Evolutionary conservation across 2,797 vertebrate genomes (phyloP).

Genomic region (Euphonia xanthogaster): DNA sequence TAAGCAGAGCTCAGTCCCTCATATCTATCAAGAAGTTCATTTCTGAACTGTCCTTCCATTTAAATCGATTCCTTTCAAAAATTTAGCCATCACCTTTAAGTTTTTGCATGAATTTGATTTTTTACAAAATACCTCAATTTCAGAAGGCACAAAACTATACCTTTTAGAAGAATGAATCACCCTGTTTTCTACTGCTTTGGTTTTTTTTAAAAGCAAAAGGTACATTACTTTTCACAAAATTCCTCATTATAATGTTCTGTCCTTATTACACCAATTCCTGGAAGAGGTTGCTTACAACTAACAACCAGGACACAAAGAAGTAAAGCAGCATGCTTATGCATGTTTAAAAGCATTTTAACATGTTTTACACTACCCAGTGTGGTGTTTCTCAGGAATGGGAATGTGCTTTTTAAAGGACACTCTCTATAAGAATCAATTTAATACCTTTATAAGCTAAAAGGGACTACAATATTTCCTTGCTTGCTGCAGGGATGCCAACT

Average conservation of each 20-base stretch:
- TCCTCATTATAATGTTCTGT: background rate
- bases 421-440: background rate
- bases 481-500: background rate
- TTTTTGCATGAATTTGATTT: background rate
- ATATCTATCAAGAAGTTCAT: background rate
- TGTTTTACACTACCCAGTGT: background rate
- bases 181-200: background rate
- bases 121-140: background rate
- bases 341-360: background rate
- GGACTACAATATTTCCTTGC: background rate
- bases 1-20: background rate
- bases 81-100: background rate
- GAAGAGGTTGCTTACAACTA: background rate
- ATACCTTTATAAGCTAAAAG: background rate
- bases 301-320: background rate
- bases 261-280: background rate
- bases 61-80: background rate
- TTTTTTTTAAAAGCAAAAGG: background rate
- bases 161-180: background rate
- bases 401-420: background rate
- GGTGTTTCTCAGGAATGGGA: background rate
- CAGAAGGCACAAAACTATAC: background rate
- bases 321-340: background rate
- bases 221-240: background rate
- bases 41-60: background rate